phyloP scores from a whole-genome alignment of 2,113 vertebrate genomes.

The Furnarius figulus region DNA sequence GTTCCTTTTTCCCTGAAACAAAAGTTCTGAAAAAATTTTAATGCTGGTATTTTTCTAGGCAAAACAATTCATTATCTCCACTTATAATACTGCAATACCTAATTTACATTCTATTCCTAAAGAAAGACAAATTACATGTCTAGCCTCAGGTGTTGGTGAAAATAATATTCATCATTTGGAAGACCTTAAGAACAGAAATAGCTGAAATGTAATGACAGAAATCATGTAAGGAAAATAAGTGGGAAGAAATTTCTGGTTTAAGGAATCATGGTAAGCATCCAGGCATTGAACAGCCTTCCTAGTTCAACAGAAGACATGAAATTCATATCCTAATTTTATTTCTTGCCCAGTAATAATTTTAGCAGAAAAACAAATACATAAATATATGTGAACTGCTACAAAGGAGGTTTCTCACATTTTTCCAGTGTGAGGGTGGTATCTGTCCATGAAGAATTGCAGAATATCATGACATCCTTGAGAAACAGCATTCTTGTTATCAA shows the following conservation, averaged over 20 bases:
- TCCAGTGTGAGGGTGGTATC: background rate
- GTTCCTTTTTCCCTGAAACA: background rate
- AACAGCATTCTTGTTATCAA: background rate
- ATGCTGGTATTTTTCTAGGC: background rate
- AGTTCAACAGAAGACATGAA: background rate
- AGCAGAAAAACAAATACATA: background rate
- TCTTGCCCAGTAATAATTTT: background rate
- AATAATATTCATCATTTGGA: background rate
- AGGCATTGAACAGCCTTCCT: background rate
- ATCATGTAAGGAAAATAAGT: background rate
- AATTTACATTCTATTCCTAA: background rate
- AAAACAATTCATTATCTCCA: background rate
- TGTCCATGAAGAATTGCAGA: background rate
- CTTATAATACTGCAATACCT: background rate
- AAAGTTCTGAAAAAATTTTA: background rate
- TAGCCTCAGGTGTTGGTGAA: background rate
- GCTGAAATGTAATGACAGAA: background rate
- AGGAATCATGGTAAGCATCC: background rate
- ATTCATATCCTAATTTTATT: background rate
- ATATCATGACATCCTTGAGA: background rate
- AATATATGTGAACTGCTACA: background rate
- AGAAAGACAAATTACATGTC: background rate
- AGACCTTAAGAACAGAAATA: background rate
- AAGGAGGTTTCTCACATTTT: background rate
- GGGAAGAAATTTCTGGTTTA: background rate